Base-by-base conservation (phyloP, 2,797 vertebrate species). In the Poeciliopsis paucimaculata region DNA sequence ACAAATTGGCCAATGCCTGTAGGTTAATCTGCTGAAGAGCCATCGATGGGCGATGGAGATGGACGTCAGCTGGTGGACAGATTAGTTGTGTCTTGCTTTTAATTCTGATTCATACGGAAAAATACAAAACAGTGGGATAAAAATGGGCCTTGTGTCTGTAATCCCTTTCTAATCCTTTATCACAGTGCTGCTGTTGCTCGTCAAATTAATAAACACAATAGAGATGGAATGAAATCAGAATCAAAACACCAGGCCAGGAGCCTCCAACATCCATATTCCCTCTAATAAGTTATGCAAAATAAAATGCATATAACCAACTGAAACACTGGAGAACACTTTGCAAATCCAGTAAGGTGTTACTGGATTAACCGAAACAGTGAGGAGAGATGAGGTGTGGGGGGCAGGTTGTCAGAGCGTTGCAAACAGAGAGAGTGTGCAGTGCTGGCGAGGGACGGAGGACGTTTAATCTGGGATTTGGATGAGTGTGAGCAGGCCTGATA, bases 391-490 rank as follows among this genome's bases (percentile, higher is more conserved):
- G 73, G 15, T 62, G 5, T 2, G 7, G 13, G 57, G 28, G 15
- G 4, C 0, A 12, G 18, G 18, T 86, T 85, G 80, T 82, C 75
- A 85, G 80, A 82, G 84, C 53, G 88, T 78, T 77, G 55, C 34
- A 75, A 47, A 77, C 51, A 66, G 77, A 82, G 76, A 80, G 80
- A 70, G 79, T 77, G 75, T 26, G 45, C 79, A 77, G 81, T 72
- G 76, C 13, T 49, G 79, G 82, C 2, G 46, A 77, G 75, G 84
- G 88, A 90, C 11, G 84, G 90, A 77, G 84, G 77, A 36, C 82
- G 91, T 92, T 86, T 91, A 92, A 86, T 91, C 94, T 95, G 93
- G 94, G 93, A 94, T 96, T 96, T 89, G 81, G 91, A 88, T 77
- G 82, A 92, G 94, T 78, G 81, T 89, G 91, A 93, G 93, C 89